These are phyloP conservation scores for Malurus splendens DNA, from an alignment of 2,797 vertebrate genomes.

Conservation along the genomic window DNA sequence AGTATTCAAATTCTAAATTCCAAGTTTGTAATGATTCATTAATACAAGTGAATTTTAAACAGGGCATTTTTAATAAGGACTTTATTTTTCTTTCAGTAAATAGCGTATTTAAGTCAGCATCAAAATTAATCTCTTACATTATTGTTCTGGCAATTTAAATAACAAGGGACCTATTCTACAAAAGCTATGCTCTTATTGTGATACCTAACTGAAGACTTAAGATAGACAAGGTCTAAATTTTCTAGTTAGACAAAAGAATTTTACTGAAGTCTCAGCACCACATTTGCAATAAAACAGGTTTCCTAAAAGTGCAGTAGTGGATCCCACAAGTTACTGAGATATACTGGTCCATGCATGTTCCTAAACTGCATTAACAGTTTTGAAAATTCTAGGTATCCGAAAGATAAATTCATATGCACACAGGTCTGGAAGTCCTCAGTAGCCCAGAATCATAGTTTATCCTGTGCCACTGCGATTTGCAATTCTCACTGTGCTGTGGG, in stretches of 20 bases:
- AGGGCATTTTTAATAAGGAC: not conserved
- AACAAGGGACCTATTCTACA: not conserved
- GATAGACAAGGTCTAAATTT: not conserved
- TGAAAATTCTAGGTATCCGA: not conserved
- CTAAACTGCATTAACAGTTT: not conserved
- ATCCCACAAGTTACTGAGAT: not conserved
- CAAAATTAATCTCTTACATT: not conserved
- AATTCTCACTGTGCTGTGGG: not conserved
- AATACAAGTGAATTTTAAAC: not conserved
- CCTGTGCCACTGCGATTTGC: not conserved
- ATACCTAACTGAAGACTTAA: not conserved
- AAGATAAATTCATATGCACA: not conserved
- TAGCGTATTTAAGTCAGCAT: slow-evolving; percentile 5
- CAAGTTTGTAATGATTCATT: not conserved
- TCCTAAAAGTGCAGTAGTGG: not conserved
- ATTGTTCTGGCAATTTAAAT: not conserved
- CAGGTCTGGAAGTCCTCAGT: not conserved
- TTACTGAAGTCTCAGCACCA: not conserved
- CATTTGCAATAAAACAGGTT: not conserved
- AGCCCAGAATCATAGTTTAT: not conserved
- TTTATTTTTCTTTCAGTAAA: not conserved
- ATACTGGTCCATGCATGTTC: not conserved
- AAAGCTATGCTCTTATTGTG: not conserved
- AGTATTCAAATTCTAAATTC: not conserved
- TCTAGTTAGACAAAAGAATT: not conserved